These are phyloP conservation scores for Platysteira castanea DNA, from an alignment of 2,113 vertebrate species.

Conservation along the genomic window DNA sequence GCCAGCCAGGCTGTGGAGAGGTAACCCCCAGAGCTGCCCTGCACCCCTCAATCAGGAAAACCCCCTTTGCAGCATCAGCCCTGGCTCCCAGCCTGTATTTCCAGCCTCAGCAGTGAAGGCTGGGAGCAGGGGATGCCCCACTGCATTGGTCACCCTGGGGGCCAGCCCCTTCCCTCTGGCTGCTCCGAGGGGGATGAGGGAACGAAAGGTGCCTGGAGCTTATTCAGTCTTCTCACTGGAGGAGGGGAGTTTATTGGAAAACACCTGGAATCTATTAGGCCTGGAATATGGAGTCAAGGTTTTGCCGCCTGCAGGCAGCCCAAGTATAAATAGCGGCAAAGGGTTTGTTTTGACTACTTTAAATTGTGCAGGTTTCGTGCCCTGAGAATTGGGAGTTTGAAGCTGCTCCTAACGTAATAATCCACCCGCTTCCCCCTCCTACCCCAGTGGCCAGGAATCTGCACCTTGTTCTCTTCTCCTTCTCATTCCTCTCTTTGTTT, in stretches of 20 bases:
- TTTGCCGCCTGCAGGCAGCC: slow-evolving; percentile 72
- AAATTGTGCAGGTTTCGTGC: slow-evolving; percentile 76
- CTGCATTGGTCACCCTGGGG: not conserved
- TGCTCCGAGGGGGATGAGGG: not conserved
- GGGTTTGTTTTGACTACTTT: slow-evolving; percentile 77
- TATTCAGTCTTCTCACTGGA: slow-evolving; percentile 5
- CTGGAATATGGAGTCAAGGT: slow-evolving; percentile 64
- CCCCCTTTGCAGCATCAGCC: not conserved
- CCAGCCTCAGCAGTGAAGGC: not conserved
- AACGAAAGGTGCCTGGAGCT: slow-evolving; percentile 13
- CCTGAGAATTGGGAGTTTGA: slow-evolving; percentile 73
- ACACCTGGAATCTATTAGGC: slow-evolving; percentile 76
- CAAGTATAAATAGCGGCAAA: slow-evolving; percentile 70
- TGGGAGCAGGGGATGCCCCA: not conserved
- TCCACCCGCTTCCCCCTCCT: slow-evolving; percentile 18
- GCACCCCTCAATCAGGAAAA: rapidly evolving
- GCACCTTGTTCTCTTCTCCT: slow-evolving; percentile 63
- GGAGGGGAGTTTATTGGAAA: slow-evolving; percentile 62
- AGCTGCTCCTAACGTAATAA: slow-evolving; percentile 71
- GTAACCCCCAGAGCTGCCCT: not conserved
- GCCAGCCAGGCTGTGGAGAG: not conserved
- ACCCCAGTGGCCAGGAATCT: slow-evolving; percentile 58
- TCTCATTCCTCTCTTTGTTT: slow-evolving; percentile 64
- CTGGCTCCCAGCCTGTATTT: not conserved
- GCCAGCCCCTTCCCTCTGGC: not conserved